Evolutionary conservation across 2,797 vertebrate species (phyloP).

Genomic region (Mus spretus): DNA sequence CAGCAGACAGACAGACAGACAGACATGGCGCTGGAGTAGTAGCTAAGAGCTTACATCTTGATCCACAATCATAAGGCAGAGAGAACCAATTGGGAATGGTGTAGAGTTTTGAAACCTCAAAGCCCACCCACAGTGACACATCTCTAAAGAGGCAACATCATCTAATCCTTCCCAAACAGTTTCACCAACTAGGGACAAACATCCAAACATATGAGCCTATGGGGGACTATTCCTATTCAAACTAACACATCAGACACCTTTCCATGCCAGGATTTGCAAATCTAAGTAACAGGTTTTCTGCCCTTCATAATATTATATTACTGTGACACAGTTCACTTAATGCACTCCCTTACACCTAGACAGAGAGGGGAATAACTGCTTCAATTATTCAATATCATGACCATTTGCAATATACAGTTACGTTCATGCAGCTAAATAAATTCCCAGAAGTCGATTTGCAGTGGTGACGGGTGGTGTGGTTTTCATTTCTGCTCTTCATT

Average conservation of each 20-base stretch:
- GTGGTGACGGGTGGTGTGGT: background rate
- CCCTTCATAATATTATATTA: background rate
- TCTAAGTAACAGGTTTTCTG: background rate
- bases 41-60: background rate
- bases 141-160: background rate
- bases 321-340: background rate
- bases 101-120: no score
- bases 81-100: no score
- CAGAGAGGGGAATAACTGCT: background rate
- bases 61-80: background rate
- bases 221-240: background rate
- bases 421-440: slow-evolving; percentile 15
- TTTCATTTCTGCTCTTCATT: background rate
- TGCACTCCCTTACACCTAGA: background rate
- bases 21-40: background rate
- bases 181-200: background rate
- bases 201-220: background rate
- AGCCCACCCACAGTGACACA: no score
- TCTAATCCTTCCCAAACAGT: background rate
- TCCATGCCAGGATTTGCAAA: background rate
- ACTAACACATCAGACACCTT: background rate
- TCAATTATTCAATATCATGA: slow-evolving; percentile 43
- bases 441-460: background rate
- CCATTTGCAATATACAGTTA: background rate
- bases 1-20: background rate